phyloP scores from a whole-genome alignment of 2,888 invertebrate species.

The Drosophila recens region DNA sequence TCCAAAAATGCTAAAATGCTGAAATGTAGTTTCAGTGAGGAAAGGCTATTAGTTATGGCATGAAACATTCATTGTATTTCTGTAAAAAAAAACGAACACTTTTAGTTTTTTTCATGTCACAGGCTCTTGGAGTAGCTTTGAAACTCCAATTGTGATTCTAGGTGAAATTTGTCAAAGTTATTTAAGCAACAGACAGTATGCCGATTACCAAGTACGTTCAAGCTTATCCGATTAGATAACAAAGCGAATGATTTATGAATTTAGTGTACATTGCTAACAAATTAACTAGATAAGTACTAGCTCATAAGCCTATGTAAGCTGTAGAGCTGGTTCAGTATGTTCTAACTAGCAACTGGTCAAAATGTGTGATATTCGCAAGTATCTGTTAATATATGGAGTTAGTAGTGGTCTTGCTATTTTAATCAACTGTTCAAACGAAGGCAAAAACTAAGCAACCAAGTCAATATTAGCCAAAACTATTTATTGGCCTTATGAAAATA shows the following conservation, averaged over 20 bases:
- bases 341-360: conserved; percentile 1
- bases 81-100: no score
- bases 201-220: conserved; percentile 1
- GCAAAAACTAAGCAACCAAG: background rate
- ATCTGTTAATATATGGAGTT: background rate
- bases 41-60: no score
- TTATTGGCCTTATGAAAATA: background rate
- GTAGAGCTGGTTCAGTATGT: background rate
- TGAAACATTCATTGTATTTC: no score
- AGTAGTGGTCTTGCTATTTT: background rate
- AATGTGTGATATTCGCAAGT: background rate
- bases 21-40: no score
- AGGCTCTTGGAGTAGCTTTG: no score
- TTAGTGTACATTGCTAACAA: conserved; percentile 22
- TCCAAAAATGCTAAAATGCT: no score
- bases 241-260: conserved; percentile 33
- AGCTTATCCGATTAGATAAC: conserved; percentile 36
- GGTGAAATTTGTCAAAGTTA: conserved; percentile 2
- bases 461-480: conserved; percentile 5
- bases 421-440: conserved; percentile 1
- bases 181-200: conserved; percentile 24
- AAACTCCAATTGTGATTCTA: background rate
- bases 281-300: conserved; percentile 22
- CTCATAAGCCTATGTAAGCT: background rate
- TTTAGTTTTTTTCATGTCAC: no score